Percentiles rank a stretch among this genome's conserved stretches.
These are phyloP conservation scores for Empis livida DNA, from an alignment of 2,888 invertebrate genomes.

Conservation along the genomic window DNA sequence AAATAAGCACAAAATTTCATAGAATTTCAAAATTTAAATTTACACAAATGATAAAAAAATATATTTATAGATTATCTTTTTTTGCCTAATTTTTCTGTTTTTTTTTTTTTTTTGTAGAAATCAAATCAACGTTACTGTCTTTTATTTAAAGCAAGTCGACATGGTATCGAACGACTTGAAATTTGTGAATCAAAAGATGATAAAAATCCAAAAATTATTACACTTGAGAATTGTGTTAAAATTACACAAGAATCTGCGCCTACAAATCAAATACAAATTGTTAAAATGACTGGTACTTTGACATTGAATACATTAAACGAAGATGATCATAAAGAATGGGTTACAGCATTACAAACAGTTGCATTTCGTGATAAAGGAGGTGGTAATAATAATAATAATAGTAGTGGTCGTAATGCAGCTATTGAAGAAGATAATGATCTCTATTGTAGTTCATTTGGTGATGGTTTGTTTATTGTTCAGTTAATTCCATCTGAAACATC, in stretches of 20 bases:
- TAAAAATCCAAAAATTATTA: constrained; percentile 60
- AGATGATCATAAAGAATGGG: constrained; percentile 62
- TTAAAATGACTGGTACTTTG: constrained; percentile 59
- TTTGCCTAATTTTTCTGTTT: not conserved
- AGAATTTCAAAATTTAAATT: too few species aligned
- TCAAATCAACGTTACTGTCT: constrained; percentile 50
- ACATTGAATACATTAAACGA: constrained; percentile 48
- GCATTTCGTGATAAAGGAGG: constrained; percentile 59
- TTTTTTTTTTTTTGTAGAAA: constrained; percentile 50
- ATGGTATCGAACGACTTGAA: constrained; percentile 74
- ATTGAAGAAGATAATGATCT: constrained; percentile 80
- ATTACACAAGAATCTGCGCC: constrained; percentile 52
- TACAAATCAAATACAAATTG: constrained; percentile 49
- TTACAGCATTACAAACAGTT: constrained; percentile 63
- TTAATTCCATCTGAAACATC: constrained; percentile 69
- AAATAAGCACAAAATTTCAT: too few species aligned
- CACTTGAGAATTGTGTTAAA: constrained; percentile 78
- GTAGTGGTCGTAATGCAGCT: constrained; percentile 28
- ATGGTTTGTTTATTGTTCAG: constrained; percentile 67
- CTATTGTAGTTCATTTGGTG: constrained; percentile 68
- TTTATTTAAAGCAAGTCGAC: constrained; percentile 68
- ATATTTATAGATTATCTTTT: not conserved
- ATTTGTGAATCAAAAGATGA: constrained; percentile 73
- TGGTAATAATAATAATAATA: constrained; percentile 15
- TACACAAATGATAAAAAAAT: too few species aligned